Evolutionary conservation across 2,113 vertebrate species (phyloP).

Genomic region (Lipophrys pholis): DNA sequence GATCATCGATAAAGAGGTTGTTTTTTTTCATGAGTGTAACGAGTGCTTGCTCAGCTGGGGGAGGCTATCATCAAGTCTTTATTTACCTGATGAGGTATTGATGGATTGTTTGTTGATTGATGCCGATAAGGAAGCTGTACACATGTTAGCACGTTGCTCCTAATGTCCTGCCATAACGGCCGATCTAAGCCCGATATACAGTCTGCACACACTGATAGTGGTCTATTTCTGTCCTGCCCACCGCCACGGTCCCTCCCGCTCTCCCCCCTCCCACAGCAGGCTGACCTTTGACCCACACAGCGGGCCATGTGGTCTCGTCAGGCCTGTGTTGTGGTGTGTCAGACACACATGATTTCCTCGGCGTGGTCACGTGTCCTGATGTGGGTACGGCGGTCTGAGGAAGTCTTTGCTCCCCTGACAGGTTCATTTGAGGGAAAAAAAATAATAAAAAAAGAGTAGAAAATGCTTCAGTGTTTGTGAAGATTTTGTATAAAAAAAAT

Average conservation of each 20-base stretch:
- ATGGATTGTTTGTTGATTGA: not conserved
- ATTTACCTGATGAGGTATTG: not conserved
- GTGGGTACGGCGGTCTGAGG: conserved; percentile 17
- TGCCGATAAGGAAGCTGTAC: not conserved
- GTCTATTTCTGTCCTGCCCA: conserved; percentile 11
- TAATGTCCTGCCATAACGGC: not conserved
- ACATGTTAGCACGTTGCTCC: not conserved
- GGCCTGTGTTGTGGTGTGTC: conserved; percentile 46
- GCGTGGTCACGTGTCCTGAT: conserved; percentile 37
- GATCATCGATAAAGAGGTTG: conserved; percentile 2
- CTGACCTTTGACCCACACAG: conserved; percentile 66
- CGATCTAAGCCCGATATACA: not conserved
- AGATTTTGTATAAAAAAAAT: too few species aligned
- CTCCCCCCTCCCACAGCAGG: conserved; percentile 1
- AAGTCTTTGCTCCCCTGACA: too few species aligned
- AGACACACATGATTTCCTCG: conserved; percentile 40
- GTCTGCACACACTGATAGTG: not conserved
- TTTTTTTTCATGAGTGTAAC: not conserved
- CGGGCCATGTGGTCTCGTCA: conserved; percentile 37
- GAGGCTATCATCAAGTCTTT: conserved; percentile 3
- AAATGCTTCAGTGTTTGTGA: not conserved
- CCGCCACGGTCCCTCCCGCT: not conserved
- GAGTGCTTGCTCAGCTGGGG: conserved; percentile 44
- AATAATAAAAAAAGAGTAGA: too few species aligned
- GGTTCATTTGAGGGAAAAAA: too few species aligned